Evolutionary conservation across 53 echinoderm and acorn worm species (phyloP).

Genomic region (Temnopleurus reevesii): DNA sequence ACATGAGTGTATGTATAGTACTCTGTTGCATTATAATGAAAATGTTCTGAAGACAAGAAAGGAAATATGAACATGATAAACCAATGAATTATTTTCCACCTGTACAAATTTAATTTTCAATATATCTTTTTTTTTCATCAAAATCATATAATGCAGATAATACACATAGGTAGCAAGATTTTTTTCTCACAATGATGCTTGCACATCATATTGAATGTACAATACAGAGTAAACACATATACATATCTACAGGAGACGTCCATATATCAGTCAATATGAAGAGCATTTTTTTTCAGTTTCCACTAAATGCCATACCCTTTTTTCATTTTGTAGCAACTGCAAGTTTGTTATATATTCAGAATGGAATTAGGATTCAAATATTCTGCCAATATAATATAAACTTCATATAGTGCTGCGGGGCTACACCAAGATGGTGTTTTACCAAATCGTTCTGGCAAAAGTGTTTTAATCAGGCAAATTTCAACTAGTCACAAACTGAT

Average conservation of each 20-base stretch:
- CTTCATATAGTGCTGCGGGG: no score
- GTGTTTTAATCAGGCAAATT: no score
- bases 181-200: neutral
- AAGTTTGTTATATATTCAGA: no score
- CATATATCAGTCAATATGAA: conserved; percentile 22
- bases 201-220: conserved; percentile 35
- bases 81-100: neutral
- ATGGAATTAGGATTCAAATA: no score
- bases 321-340: neutral
- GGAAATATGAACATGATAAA: neutral
- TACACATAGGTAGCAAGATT: conserved; percentile 25
- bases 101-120: conserved; percentile 53
- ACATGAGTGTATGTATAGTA: no score
- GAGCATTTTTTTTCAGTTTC: neutral
- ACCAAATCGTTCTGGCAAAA: no score
- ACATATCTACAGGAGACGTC: conserved; percentile 8
- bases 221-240: conserved; percentile 37
- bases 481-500: no score
- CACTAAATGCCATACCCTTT: neutral
- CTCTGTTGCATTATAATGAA: no score
- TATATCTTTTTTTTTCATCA: conserved; percentile 38
- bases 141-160: conserved; percentile 38
- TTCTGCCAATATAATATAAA: no score
- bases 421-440: no score
- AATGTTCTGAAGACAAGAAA: no score